Conservation (phyloP, 2,888 invertebrate genomes). For the Philonicus albiceps region DNA sequence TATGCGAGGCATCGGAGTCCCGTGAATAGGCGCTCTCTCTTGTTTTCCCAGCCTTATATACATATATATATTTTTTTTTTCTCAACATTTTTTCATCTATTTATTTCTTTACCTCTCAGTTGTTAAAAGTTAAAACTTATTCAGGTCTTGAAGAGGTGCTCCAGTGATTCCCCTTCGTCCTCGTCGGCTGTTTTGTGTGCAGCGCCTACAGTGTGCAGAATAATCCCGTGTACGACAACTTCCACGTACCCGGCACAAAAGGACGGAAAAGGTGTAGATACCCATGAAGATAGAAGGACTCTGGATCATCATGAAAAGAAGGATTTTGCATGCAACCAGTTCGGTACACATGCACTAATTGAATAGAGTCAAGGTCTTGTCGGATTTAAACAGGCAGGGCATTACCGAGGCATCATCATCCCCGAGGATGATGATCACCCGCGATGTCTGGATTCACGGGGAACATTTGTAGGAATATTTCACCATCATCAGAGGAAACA, state of each 20-base stretch:
- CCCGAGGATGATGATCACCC: not conserved
- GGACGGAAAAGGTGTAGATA: not conserved
- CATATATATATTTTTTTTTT: not conserved
- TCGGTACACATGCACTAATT: not conserved
- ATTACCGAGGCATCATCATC: not conserved
- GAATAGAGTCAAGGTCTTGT: not conserved
- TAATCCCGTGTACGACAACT: not conserved
- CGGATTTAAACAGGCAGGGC: not conserved
- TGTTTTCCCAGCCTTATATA: not conserved
- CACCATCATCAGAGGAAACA: not conserved
- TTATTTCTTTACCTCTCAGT: slow-evolving; percentile 20
- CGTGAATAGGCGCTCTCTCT: not conserved
- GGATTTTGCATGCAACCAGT: slow-evolving; percentile 10
- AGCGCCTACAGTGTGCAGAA: not conserved
- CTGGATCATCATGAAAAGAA: not conserved
- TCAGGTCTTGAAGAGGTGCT: slow-evolving; percentile 23
- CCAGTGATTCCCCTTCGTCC: not conserved
- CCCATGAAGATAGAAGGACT: not conserved
- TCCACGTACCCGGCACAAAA: not conserved
- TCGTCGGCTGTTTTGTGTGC: not conserved
- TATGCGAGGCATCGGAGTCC: not conserved
- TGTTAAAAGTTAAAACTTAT: slow-evolving; percentile 27
- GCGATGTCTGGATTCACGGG: not conserved
- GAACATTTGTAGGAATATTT: not conserved
- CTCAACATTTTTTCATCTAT: slow-evolving; percentile 3